Percentiles rank a stretch among this genome's conserved stretches.
Conservation (phyloP, 2,888 invertebrate genomes). For the Frankliniella fusca region DNA sequence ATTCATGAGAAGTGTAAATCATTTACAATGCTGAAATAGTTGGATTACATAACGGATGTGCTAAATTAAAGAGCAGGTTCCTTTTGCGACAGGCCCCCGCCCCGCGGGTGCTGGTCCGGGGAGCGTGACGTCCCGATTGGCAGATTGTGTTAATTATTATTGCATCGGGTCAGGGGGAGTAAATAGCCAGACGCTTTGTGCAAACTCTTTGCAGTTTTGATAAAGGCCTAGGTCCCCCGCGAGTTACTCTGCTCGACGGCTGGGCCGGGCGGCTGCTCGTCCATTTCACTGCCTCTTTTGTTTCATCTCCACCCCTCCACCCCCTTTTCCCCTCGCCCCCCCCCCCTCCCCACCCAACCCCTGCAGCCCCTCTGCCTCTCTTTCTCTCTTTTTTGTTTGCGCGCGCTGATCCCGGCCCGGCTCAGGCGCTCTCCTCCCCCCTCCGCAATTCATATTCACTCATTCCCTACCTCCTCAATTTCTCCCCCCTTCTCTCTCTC, state of each 20-base stretch:
- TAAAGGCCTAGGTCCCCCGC: neutral
- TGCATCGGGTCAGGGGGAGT: neutral
- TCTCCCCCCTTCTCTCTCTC: neutral
- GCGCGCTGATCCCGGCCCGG: neutral
- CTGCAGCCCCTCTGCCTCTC: too few species aligned
- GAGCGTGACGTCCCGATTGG: neutral
- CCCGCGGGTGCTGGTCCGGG: too few species aligned
- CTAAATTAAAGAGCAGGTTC: too few species aligned
- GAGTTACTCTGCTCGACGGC: neutral
- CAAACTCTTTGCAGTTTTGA: slow-evolving; percentile 16
- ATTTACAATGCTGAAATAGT: too few species aligned
- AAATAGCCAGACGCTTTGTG: neutral
- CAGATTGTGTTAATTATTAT: neutral
- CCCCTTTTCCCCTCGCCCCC: neutral
- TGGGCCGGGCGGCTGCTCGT: neutral
- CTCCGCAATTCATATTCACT: neutral
- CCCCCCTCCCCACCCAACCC: too few species aligned
- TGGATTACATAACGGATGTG: too few species aligned
- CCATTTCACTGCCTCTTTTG: slow-evolving; percentile 16
- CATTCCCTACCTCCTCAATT: neutral
- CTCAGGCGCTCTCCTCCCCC: neutral
- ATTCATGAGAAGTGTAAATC: too few species aligned
- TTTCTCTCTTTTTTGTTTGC: neutral
- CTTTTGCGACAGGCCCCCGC: too few species aligned
- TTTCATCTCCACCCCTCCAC: neutral